Evolutionary conservation across 2,113 vertebrate genomes (phyloP).

Genomic region (Pycnonotus jocosus): DNA sequence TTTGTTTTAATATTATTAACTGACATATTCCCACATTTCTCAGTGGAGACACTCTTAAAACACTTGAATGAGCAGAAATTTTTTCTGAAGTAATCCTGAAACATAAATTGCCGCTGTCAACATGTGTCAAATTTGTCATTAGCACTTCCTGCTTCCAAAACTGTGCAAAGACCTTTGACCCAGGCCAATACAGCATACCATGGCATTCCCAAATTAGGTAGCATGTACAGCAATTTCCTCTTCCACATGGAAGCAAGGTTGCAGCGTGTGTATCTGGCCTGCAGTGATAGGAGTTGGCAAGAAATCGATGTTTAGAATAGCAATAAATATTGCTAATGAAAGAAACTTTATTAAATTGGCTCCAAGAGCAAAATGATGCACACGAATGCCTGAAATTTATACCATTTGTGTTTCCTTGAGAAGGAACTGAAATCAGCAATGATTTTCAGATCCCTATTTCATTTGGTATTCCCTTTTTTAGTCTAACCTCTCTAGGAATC

Average conservation of each 20-base stretch:
- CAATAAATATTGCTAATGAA: background rate
- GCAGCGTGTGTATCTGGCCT: background rate
- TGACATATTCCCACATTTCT: background rate
- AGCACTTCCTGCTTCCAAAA: background rate
- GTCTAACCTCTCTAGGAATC: background rate
- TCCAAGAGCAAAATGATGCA: background rate
- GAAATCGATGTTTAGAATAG: background rate
- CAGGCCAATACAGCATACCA: background rate
- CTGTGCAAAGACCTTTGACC: background rate
- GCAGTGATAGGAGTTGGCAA: background rate
- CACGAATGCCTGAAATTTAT: background rate
- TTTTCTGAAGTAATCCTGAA: background rate
- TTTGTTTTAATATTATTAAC: background rate
- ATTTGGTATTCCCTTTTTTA: background rate
- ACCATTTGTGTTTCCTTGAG: background rate
- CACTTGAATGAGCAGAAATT: background rate
- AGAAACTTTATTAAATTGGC: background rate
- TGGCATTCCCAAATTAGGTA: background rate
- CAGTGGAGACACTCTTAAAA: background rate
- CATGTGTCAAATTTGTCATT: background rate
- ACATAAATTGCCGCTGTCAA: background rate
- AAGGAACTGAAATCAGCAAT: background rate
- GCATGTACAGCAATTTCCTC: background rate
- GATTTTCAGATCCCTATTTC: background rate
- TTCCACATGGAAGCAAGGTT: background rate